phyloP scores from a whole-genome alignment of 2,797 vertebrate species.

The Prionace glauca region DNA sequence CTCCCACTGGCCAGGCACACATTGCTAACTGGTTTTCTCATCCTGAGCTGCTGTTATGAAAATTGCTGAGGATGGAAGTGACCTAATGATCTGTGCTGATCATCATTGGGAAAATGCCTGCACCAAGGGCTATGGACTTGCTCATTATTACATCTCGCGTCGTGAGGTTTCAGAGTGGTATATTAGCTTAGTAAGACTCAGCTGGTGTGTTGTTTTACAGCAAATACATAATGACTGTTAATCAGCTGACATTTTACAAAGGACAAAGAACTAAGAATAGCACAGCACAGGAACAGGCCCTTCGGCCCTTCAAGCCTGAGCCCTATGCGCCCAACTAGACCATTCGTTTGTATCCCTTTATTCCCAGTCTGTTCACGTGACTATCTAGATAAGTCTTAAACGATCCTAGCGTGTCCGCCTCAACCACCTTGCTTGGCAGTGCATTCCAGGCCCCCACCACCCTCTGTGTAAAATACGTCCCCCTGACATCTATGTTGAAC shows the following conservation, averaged over 20 bases:
- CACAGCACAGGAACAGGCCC: too few species aligned
- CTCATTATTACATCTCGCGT: neutral
- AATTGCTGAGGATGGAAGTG: neutral
- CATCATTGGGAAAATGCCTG: neutral
- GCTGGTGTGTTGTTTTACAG: neutral
- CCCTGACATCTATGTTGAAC: too few species aligned
- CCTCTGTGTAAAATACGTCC: too few species aligned
- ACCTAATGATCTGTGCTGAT: neutral
- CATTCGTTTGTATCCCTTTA: too few species aligned
- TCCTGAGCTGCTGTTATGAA: neutral
- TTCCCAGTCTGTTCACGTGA: too few species aligned
- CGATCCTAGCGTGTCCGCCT: too few species aligned
- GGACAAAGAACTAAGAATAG: too few species aligned
- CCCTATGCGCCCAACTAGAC: too few species aligned
- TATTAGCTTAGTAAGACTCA: neutral
- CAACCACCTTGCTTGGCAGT: too few species aligned
- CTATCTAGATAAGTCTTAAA: too few species aligned
- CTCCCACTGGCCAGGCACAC: neutral
- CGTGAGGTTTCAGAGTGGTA: neutral
- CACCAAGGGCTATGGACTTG: neutral
- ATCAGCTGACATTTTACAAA: neutral
- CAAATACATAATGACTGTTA: neutral
- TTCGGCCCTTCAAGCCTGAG: too few species aligned
- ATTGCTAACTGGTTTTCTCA: neutral
- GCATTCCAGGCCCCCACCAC: too few species aligned